These are phyloP conservation scores for Artemia sp. DNA, from an alignment of 2,888 invertebrate genomes.

Conservation along the genomic window DNA sequence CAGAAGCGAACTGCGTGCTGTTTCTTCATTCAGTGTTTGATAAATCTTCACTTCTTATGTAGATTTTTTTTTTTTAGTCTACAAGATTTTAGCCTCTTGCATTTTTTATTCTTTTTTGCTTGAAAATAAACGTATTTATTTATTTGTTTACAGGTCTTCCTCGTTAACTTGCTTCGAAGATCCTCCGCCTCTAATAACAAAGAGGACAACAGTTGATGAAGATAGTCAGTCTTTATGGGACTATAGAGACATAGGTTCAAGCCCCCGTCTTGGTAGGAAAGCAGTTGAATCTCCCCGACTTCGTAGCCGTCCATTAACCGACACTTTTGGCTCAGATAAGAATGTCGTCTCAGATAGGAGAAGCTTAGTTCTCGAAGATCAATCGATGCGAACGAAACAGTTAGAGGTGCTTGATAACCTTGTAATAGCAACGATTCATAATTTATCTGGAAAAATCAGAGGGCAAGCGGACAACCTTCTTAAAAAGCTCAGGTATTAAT, in stretches of 20 bases:
- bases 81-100: too few species aligned
- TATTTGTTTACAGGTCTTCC: background rate
- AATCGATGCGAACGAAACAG: conserved; percentile 12
- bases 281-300: background rate
- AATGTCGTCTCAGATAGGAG: conserved; percentile 7
- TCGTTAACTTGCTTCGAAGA: conserved; percentile 12
- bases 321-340: background rate
- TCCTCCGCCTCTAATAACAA: background rate
- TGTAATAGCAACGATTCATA: conserved; percentile 38
- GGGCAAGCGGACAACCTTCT: conserved; percentile 35
- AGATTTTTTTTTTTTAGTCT: too few species aligned
- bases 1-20: too few species aligned
- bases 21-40: too few species aligned
- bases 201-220: background rate
- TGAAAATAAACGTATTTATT: background rate
- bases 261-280: background rate
- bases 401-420: conserved; percentile 34
- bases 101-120: too few species aligned
- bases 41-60: too few species aligned
- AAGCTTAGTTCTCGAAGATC: background rate
- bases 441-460: conserved; percentile 37
- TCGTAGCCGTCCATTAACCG: conserved; percentile 5
- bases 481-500: conserved; percentile 35
- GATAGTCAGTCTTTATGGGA: conserved; percentile 2
- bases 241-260: conserved; percentile 3